Base-by-base conservation (phyloP, 2,113 vertebrate species). In the Alaudala cheleensis region DNA sequence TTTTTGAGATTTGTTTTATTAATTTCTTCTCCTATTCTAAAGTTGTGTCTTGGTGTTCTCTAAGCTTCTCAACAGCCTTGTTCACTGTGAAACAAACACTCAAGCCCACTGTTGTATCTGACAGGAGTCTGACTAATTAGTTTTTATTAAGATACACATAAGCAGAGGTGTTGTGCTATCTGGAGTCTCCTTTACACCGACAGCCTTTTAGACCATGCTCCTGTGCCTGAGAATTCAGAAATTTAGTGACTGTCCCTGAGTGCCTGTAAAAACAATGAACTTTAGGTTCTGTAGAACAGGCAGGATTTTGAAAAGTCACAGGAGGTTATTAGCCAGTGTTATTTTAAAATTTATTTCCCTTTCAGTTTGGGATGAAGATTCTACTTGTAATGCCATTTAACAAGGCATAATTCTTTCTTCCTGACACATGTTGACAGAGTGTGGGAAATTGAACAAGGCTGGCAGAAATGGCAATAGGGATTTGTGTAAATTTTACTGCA, bases 291-390 rank as follows among this genome's bases (percentile, higher is more conserved):
- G 18, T 92, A 81, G 67, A 90, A 96, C 62, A 81, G 58, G 69
- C 93, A 92, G 53, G 73, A 93, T 86, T 94, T 96, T 82, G 57
- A 78, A 95, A 96, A 97, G 60, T 61, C 93, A 85, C 54, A 70
- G 74, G 58, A 93, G 22, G 26, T 78, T 90, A 86, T 95, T 96
- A 91, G 18, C 67, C 82, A 87, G 42, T 81, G 70, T 79, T 94
- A 81, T 93, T 94, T 90, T 60, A 49, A 96, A 97, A 95, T 96
- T 93, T 94, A 93, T 96, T 96, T 95, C 84, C 44, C 33, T 96
- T 96, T 97, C 72, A 87, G 53, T 95, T 97, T 91, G 72, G 47
- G 45, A 77, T 76, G 53, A 73, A 5, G 2, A n/a, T 81, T 57
- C 47, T 78, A 10, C 69, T 77, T 92, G 34, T 93, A 96, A 93